Evolutionary conservation across 1,140 invertebrate species (phyloP).

Genomic region (Portunus trituberculatus): DNA sequence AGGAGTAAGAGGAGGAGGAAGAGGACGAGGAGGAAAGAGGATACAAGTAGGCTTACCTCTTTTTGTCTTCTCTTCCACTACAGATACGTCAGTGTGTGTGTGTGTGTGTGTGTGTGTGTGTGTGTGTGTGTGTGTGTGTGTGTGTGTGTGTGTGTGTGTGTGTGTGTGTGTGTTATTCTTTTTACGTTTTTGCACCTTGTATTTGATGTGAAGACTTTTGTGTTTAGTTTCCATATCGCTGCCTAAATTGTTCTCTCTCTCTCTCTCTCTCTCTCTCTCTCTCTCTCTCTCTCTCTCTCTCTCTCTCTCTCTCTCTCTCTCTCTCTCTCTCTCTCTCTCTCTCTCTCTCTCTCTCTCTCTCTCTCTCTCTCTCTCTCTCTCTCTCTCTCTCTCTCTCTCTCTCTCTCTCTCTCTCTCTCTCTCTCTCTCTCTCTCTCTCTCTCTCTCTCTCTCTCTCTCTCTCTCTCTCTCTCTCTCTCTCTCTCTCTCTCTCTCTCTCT

Average conservation of each 20-base stretch:
- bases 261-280: not conserved
- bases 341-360: constrained; percentile 43
- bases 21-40: not conserved
- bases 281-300: not conserved
- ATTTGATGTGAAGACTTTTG: not conserved
- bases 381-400: not conserved
- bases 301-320: not conserved
- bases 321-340: constrained; percentile 2
- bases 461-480: not conserved
- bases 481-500: not conserved
- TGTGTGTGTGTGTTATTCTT: not conserved
- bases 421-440: not conserved
- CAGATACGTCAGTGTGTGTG: not conserved
- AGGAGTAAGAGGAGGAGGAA: not conserved
- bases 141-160: constrained; percentile 8
- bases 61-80: not conserved
- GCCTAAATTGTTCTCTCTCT: not conserved
- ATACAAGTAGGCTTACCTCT: not conserved
- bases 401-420: not conserved
- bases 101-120: constrained; percentile 34
- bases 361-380: not conserved
- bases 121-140: constrained; percentile 25
- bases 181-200: not conserved
- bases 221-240: constrained; percentile 5
- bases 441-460: not conserved